Conservation (phyloP, 2,888 invertebrate species). For the Diarsia rubi region DNA sequence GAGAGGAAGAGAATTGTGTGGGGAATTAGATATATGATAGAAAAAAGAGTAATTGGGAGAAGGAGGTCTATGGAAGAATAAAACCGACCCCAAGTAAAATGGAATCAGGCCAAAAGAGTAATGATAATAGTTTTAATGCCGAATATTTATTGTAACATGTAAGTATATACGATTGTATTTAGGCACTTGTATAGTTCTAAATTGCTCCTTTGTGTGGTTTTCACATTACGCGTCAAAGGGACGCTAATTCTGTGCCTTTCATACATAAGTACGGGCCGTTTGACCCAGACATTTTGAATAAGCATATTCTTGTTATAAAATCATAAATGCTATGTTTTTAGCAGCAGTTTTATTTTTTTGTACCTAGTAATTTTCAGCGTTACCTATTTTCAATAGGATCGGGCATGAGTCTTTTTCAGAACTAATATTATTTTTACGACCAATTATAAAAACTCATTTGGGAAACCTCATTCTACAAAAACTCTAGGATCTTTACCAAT, state of each 20-base stretch:
- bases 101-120: not conserved
- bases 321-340: not conserved
- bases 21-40: too few relatives aligned
- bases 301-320: conserved; percentile 2
- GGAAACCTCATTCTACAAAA: not conserved
- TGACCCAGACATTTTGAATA: conserved; percentile 26
- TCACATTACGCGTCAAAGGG: conserved; percentile 3
- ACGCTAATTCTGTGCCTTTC: not conserved
- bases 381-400: not conserved
- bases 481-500: conserved; percentile 19
- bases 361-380: not conserved
- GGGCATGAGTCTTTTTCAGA: not conserved
- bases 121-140: not conserved
- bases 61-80: not conserved
- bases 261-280: not conserved
- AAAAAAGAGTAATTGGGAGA: not conserved
- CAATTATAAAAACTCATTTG: not conserved
- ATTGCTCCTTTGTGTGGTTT: not conserved
- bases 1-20: not conserved
- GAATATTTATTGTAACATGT: not conserved
- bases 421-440: not conserved
- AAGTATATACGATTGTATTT: not conserved
- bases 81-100: not conserved
- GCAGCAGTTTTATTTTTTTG: not conserved
- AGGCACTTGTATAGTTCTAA: too few relatives aligned